Percentiles rank a stretch among this genome's conserved stretches.
Evolutionary conservation across 2,888 invertebrate genomes (phyloP).

Genomic region (Arctia plantaginis): DNA sequence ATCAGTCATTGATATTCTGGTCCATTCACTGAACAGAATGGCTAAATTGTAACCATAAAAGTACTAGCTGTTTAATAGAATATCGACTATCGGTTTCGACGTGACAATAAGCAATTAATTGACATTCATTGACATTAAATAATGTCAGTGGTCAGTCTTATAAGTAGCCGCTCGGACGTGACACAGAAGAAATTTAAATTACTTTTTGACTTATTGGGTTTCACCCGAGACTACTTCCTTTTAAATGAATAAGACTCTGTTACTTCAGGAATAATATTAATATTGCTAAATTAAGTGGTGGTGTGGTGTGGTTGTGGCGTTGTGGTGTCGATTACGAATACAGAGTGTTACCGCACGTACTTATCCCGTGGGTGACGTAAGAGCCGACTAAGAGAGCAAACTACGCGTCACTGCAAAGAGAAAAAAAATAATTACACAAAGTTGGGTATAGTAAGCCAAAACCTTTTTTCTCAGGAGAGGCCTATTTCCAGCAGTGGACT

Average conservation of each 20-base stretch:
- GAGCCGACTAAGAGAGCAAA: too few species aligned
- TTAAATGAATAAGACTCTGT: background rate
- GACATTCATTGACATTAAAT: constrained; percentile 71
- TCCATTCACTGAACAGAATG: background rate
- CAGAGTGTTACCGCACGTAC: too few species aligned
- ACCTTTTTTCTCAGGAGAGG: too few species aligned
- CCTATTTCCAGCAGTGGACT: too few species aligned
- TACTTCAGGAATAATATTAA: background rate
- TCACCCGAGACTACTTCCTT: background rate
- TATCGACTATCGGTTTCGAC: constrained; percentile 17
- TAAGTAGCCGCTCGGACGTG: constrained; percentile 42
- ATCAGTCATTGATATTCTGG: background rate
- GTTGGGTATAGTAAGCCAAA: too few species aligned
- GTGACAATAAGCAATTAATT: constrained; percentile 71
- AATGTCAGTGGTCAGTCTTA: constrained; percentile 66
- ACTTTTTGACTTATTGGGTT: background rate
- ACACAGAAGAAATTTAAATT: background rate
- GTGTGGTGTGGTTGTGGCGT: too few species aligned
- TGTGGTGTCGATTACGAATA: too few species aligned
- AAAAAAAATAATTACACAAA: too few species aligned
- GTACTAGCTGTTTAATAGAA: background rate
- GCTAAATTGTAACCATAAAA: background rate
- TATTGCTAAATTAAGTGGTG: too few species aligned
- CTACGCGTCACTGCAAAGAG: too few species aligned
- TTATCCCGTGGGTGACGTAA: too few species aligned